Evolutionary conservation across 2,113 vertebrate genomes (phyloP).

Genomic region (Pollachius pollachius): DNA sequence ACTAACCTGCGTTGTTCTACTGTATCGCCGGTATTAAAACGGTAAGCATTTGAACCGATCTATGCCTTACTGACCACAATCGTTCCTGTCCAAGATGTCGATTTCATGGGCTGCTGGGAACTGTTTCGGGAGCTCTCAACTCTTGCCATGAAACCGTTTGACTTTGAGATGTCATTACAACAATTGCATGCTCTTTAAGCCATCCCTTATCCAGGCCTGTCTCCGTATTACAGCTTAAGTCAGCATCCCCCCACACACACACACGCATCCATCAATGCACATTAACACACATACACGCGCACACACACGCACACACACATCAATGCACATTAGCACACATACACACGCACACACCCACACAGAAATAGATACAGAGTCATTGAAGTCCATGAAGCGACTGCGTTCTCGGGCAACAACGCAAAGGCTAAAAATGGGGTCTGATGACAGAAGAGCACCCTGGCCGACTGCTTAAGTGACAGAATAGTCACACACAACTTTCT

Average conservation of each 20-base stretch:
- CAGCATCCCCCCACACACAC: conserved; percentile 50
- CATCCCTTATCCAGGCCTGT: conserved; percentile 58
- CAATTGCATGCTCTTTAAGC: conserved; percentile 62
- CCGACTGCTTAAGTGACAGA: conserved; percentile 30
- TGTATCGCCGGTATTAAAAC: too few species aligned
- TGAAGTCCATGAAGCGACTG: conserved; percentile 32
- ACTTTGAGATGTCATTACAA: conserved; percentile 33
- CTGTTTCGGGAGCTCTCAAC: too few species aligned
- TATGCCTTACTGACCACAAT: too few species aligned
- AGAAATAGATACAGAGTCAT: too few species aligned
- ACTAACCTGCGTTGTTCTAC: background rate
- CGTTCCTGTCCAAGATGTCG: too few species aligned
- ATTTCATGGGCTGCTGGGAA: too few species aligned
- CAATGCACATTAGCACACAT: too few species aligned
- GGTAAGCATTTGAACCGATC: too few species aligned
- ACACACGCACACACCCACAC: too few species aligned
- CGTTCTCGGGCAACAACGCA: conserved; percentile 61
- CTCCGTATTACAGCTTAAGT: conserved; percentile 61
- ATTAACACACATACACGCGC: conserved; percentile 18
- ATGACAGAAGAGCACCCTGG: conserved; percentile 45
- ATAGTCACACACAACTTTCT: conserved; percentile 24
- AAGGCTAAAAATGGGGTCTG: conserved; percentile 64
- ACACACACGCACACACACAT: too few species aligned
- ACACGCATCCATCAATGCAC: conserved; percentile 25
- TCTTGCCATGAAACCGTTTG: too few species aligned